These are phyloP conservation scores for Lacerta bilineata DNA, from an alignment of 2,797 vertebrate genomes.

Conservation along the genomic window DNA sequence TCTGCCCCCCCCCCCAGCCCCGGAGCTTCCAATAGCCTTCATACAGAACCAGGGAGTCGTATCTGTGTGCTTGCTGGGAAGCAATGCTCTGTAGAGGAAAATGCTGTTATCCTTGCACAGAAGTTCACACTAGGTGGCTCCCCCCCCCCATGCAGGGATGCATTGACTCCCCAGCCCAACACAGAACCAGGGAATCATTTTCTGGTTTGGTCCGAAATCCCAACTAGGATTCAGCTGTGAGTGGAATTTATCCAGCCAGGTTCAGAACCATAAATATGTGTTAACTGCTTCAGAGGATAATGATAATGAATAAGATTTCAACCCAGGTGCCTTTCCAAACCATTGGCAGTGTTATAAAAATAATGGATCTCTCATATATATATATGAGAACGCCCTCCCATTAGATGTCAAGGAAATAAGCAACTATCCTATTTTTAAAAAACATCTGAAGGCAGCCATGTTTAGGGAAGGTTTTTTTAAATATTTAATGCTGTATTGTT, in stretches of 20 bases:
- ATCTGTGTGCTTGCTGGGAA: not conserved
- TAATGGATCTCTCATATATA: too few relatives aligned
- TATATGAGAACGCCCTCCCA: too few relatives aligned
- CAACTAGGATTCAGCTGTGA: not conserved
- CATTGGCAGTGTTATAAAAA: too few relatives aligned
- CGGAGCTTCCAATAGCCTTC: not conserved
- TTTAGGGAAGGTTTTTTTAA: too few relatives aligned
- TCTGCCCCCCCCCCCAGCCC: not conserved
- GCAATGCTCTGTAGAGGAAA: not conserved
- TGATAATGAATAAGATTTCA: too few relatives aligned
- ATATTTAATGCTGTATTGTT: too few relatives aligned
- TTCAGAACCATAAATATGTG: not conserved
- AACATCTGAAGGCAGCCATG: too few relatives aligned
- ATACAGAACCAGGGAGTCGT: not conserved
- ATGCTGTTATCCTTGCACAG: not conserved
- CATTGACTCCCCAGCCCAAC: not conserved
- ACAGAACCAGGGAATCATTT: not conserved
- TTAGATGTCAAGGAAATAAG: too few relatives aligned
- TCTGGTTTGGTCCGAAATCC: not conserved
- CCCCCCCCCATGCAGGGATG: not conserved
- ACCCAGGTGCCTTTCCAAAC: too few relatives aligned
- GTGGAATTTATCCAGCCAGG: accelerated
- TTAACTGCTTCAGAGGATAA: not conserved
- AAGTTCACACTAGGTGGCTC: not conserved
- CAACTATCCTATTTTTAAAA: too few relatives aligned